Percentiles rank a stretch among this genome's conserved stretches.
These are phyloP conservation scores for Cryptosula pallasiana DNA, from an alignment of 2,888 invertebrate genomes.

Conservation along the genomic window DNA sequence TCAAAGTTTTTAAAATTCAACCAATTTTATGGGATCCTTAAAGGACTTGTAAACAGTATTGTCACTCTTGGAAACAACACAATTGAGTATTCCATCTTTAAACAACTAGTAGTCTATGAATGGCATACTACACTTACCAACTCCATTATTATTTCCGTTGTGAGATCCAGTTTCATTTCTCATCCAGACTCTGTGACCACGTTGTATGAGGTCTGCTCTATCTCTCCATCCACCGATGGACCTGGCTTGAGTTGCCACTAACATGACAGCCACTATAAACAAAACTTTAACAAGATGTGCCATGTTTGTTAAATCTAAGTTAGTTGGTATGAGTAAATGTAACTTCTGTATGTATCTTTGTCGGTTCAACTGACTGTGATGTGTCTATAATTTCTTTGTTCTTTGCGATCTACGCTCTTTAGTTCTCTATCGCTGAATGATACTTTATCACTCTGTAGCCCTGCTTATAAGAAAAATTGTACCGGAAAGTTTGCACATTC, in stretches of 20 bases:
- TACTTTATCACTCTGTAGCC: background rate
- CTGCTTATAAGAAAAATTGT: background rate
- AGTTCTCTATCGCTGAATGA: background rate
- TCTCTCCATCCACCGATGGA: conserved; percentile 5
- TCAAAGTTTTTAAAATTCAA: too few species aligned
- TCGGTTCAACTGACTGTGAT: background rate
- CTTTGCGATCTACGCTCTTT: background rate
- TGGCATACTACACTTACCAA: background rate
- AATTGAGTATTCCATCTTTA: too few species aligned
- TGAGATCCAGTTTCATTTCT: background rate
- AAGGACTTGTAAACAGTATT: too few species aligned
- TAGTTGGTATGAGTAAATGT: too few species aligned
- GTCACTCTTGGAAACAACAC: too few species aligned
- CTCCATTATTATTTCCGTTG: background rate
- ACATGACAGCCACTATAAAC: too few species aligned
- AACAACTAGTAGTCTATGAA: too few species aligned
- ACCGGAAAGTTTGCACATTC: background rate
- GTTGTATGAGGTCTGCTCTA: background rate
- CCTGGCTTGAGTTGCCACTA: background rate
- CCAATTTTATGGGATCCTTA: too few species aligned
- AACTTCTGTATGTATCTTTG: too few species aligned
- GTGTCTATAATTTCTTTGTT: background rate
- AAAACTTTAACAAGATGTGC: too few species aligned
- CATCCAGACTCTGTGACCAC: background rate
- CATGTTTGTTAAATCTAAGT: too few species aligned